A percentile compares a stretch with the other conserved stretches of the same genome.
Conservation (phyloP, 2,797 vertebrate species). For the Saxicola maurus region DNA sequence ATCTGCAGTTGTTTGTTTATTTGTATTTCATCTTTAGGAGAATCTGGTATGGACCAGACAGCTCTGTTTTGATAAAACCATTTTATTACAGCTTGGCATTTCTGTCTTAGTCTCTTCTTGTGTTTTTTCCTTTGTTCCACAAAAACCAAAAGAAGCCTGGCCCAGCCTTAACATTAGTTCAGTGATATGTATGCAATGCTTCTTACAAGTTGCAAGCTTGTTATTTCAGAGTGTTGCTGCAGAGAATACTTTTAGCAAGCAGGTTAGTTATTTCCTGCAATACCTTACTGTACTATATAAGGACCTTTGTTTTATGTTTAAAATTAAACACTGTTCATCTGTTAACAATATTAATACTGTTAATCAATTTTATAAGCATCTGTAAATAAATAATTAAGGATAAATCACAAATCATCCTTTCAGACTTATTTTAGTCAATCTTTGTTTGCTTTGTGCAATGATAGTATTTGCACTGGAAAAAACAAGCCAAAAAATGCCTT, state of each 20-base stretch:
- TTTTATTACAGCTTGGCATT: constrained; percentile 28
- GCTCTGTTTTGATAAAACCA: constrained; percentile 25
- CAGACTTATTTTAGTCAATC: neutral
- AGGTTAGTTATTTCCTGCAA: neutral
- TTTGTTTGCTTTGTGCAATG: neutral
- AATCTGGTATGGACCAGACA: constrained; percentile 40
- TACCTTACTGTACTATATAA: neutral
- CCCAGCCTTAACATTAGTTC: neutral
- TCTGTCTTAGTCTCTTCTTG: neutral
- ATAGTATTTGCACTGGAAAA: neutral
- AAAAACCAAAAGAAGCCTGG: neutral
- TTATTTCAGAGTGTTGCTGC: neutral
- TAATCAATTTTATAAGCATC: neutral
- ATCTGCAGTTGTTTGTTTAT: constrained; percentile 54
- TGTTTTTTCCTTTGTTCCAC: neutral
- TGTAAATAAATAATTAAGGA: neutral
- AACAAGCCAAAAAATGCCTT: neutral
- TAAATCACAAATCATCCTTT: neutral
- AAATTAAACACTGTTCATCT: neutral
- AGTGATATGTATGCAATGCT: neutral
- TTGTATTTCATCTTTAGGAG: constrained; percentile 47
- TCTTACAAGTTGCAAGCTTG: neutral
- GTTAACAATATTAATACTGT: neutral
- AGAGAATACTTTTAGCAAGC: neutral
- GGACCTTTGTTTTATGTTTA: neutral